phyloP scores from a whole-genome alignment of 2,797 vertebrate genomes.

The Menidia menidia region DNA sequence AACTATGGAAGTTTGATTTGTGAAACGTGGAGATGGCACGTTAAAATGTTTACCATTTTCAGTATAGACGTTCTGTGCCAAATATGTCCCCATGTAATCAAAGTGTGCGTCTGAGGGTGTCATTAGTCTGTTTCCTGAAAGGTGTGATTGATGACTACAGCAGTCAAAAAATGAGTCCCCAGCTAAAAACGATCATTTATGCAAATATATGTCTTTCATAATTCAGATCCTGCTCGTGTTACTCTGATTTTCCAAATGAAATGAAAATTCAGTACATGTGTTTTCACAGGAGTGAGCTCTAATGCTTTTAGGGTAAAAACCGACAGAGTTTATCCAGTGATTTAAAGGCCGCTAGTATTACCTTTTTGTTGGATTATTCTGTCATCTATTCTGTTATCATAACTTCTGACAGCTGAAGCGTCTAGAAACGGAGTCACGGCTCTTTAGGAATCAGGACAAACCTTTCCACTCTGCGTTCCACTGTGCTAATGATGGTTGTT shows the following conservation, averaged over 20 bases:
- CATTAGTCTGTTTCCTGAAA: conserved; percentile 24
- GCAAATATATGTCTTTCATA: background rate
- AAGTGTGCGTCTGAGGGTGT: conserved; percentile 22
- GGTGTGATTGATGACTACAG: conserved; percentile 36
- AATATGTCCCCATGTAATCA: conserved; percentile 41
- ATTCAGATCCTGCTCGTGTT: conserved; percentile 10
- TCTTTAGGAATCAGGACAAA: conserved; percentile 3
- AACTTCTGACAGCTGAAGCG: too few species aligned
- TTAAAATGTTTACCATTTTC: conserved; percentile 40
- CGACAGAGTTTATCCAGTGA: background rate
- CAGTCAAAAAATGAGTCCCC: conserved; percentile 23
- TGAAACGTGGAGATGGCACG: conserved; percentile 2
- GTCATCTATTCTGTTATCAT: too few species aligned
- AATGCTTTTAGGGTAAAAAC: background rate
- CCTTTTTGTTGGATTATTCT: conserved; percentile 10
- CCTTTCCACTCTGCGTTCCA: conserved; percentile 2
- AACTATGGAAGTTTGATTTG: background rate
- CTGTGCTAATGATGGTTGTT: conserved; percentile 8
- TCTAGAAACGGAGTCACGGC: conserved; percentile 10
- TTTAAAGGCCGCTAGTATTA: conserved; percentile 5
- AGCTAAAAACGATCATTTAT: conserved; percentile 28
- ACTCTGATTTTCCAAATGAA: conserved; percentile 1
- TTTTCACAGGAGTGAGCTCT: background rate
- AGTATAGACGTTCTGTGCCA: conserved; percentile 60
- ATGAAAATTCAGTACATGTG: conserved; percentile 16